These are phyloP conservation scores for Scatophagus argus DNA, from an alignment of 2,113 vertebrate genomes.

Conservation along the genomic window DNA sequence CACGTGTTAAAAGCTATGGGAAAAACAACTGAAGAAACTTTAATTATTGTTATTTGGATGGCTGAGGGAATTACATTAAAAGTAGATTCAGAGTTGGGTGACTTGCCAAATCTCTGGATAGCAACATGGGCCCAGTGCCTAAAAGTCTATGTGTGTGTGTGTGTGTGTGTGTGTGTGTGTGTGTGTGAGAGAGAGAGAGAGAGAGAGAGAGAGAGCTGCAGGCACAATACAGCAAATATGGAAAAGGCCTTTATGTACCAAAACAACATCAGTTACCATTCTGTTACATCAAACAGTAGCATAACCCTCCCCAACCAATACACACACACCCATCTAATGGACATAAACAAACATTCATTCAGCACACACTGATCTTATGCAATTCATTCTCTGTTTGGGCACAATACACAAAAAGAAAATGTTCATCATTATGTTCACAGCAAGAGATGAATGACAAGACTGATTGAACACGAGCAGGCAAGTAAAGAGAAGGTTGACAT, in stretches of 20 bases:
- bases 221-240: slow-evolving; percentile 56
- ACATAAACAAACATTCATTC: neutral
- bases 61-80: slow-evolving; percentile 51
- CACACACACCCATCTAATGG: slow-evolving; percentile 5
- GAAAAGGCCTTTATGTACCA: slow-evolving; percentile 22
- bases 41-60: slow-evolving; percentile 52
- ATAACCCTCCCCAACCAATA: slow-evolving; percentile 17
- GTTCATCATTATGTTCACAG: slow-evolving; percentile 18
- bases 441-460: slow-evolving; percentile 40
- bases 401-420: slow-evolving; percentile 42
- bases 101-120: slow-evolving; percentile 72
- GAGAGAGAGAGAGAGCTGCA: neutral
- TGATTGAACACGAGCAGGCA: slow-evolving; percentile 27
- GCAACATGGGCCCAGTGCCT: slow-evolving; percentile 53
- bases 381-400: slow-evolving; percentile 36
- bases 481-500: slow-evolving; percentile 44
- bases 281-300: slow-evolving; percentile 54
- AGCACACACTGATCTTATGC: slow-evolving; percentile 11
- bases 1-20: slow-evolving; percentile 15
- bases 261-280: slow-evolving; percentile 60
- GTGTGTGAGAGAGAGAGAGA: neutral
- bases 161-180: slow-evolving; percentile 22
- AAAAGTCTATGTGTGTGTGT: slow-evolving; percentile 22
- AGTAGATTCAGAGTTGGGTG: slow-evolving; percentile 39
- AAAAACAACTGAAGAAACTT: slow-evolving; percentile 21